phyloP scores from a whole-genome alignment of 2,888 invertebrate genomes.

The Synanthedon tipuliformis region DNA sequence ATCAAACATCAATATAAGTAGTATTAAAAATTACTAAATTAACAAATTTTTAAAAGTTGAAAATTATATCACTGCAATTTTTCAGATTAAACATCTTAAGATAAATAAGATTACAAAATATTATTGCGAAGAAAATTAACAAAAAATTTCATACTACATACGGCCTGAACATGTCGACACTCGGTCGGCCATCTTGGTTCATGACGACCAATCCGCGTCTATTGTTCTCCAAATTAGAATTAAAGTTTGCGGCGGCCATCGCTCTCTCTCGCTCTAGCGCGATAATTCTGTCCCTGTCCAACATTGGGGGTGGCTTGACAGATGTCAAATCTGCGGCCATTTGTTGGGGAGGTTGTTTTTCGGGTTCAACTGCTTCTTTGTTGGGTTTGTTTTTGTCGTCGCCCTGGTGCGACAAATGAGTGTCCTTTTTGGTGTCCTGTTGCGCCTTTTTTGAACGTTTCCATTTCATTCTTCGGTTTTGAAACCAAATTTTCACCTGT shows the following conservation, averaged over 20 bases:
- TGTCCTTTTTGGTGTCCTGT: constrained; percentile 81
- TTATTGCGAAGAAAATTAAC: constrained; percentile 13
- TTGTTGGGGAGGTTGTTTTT: constrained; percentile 40
- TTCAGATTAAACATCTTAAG: no score
- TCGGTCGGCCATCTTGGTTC: constrained; percentile 57
- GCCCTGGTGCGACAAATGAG: constrained; percentile 25
- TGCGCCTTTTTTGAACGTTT: constrained; percentile 97
- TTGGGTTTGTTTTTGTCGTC: constrained; percentile 50
- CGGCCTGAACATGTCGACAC: constrained; percentile 64
- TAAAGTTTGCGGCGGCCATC: constrained; percentile 63
- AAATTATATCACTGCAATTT: no score
- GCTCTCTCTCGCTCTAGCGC: constrained; percentile 58
- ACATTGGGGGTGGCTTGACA: constrained; percentile 54
- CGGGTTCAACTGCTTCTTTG: constrained; percentile 31
- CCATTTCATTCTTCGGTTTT: constrained; percentile 99
- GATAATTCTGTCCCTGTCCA: constrained; percentile 63
- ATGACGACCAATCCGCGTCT: constrained; percentile 55
- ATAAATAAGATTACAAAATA: not conserved
- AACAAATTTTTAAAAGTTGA: no score
- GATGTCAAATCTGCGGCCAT: constrained; percentile 57
- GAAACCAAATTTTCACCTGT: constrained; percentile 98
- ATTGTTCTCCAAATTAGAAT: constrained; percentile 63
- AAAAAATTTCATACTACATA: constrained; percentile 61
- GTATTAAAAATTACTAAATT: no score
- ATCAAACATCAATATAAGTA: no score